These are phyloP conservation scores for Chrysolina oricalcia DNA, from an alignment of 2,888 invertebrate genomes.

Conservation along the genomic window DNA sequence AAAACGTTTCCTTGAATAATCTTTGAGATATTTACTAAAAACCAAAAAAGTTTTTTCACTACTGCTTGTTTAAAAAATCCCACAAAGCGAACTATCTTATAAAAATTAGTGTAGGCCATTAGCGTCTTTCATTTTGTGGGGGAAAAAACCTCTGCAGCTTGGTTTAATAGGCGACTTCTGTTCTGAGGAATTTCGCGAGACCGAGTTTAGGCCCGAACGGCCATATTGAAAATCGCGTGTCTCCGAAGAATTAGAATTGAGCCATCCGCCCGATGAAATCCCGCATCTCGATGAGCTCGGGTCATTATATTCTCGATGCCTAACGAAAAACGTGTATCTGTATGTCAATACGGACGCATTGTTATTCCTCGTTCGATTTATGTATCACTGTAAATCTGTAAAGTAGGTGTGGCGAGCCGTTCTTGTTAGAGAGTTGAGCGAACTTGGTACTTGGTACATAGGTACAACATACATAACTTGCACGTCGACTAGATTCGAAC, in stretches of 20 bases:
- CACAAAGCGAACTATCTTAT: too few species aligned
- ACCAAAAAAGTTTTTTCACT: too few species aligned
- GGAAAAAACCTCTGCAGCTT: too few species aligned
- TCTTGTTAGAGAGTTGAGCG: slow-evolving; percentile 47
- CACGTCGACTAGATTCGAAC: neutral
- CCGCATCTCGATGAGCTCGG: slow-evolving; percentile 20
- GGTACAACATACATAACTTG: slow-evolving; percentile 26
- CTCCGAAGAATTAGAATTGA: slow-evolving; percentile 15
- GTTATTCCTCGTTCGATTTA: slow-evolving; percentile 51
- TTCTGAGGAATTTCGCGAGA: slow-evolving; percentile 20
- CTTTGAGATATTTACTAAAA: too few species aligned
- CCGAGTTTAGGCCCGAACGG: slow-evolving; percentile 24
- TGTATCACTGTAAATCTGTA: slow-evolving; percentile 48
- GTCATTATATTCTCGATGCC: slow-evolving; percentile 27
- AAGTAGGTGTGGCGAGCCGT: slow-evolving; percentile 45
- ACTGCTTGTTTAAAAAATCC: too few species aligned
- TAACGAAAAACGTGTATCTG: slow-evolving; percentile 38
- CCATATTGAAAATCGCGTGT: slow-evolving; percentile 35
- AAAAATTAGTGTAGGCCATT: too few species aligned
- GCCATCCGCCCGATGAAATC: neutral
- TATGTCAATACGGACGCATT: slow-evolving; percentile 46
- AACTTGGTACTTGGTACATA: too few species aligned
- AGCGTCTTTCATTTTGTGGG: too few species aligned
- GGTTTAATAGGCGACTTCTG: too few species aligned
- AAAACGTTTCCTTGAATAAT: too few species aligned